phyloP scores from a whole-genome alignment of 2,888 invertebrate genomes.

The Luffia ferchaultella region DNA sequence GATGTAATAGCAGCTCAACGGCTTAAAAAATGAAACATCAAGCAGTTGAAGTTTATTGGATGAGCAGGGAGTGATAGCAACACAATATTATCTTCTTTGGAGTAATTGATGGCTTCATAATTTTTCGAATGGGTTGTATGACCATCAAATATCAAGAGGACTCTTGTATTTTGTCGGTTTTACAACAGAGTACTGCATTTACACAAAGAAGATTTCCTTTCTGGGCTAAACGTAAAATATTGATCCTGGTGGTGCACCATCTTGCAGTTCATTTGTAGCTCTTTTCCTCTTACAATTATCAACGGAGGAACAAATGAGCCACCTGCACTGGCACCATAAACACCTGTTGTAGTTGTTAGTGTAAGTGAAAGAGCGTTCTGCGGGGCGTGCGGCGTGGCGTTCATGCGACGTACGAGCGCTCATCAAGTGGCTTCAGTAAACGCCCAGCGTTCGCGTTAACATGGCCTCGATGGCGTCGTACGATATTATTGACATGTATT shows the following conservation, averaged over 20 bases:
- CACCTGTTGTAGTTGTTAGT: conserved; percentile 6
- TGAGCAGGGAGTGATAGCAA: conserved; percentile 9
- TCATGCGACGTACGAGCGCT: no score
- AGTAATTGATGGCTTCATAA: conserved; percentile 3
- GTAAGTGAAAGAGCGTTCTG: no score
- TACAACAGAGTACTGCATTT: conserved; percentile 5
- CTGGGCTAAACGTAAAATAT: conserved; percentile 9
- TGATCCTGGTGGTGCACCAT: conserved; percentile 10
- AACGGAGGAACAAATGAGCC: conserved; percentile 7
- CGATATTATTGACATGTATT: no score
- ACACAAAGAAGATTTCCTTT: conserved; percentile 3
- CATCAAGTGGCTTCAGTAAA: no score
- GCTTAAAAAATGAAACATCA: conserved; percentile 20
- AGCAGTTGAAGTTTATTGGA: conserved; percentile 17
- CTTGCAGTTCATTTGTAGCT: conserved; percentile 7
- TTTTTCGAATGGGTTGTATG: conserved; percentile 8
- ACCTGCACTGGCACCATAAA: conserved; percentile 10
- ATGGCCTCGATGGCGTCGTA: no score
- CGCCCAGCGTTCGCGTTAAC: no score
- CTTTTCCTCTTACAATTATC: conserved; percentile 9
- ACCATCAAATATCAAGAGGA: conserved; percentile 6
- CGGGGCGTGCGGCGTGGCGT: no score
- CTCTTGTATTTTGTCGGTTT: conserved; percentile 4
- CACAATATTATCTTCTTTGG: conserved; percentile 1
- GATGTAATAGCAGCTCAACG: conserved; percentile 14